Conservation (phyloP, 2,113 vertebrate species). For the Pomatostomus ruficeps region DNA sequence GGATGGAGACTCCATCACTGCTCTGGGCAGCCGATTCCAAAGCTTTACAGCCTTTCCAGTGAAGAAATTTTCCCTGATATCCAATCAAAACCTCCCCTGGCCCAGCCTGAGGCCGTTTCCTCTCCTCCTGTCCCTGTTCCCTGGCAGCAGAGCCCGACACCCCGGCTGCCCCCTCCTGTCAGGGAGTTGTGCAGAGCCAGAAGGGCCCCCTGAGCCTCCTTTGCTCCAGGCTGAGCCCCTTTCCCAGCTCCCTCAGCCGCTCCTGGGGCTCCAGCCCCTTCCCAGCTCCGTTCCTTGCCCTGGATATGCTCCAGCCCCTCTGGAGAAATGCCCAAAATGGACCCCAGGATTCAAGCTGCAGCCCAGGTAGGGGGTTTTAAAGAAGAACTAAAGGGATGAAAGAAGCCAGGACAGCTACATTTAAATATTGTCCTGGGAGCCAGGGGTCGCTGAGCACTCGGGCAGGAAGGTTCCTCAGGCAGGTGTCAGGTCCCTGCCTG, state of each 20-base stretch:
- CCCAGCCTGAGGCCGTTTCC: neutral
- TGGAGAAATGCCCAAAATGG: neutral
- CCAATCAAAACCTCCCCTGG: accelerated
- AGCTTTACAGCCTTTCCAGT: neutral
- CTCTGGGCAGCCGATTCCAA: neutral
- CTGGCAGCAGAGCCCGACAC: neutral
- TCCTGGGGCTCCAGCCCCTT: neutral
- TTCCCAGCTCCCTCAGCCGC: neutral
- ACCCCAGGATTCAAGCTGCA: neutral
- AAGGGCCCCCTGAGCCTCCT: neutral
- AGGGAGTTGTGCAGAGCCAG: neutral
- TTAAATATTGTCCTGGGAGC: neutral
- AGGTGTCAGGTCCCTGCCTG: neutral
- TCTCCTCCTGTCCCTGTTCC: neutral
- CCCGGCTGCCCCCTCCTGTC: neutral
- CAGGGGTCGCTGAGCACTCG: accelerated
- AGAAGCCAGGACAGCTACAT: neutral
- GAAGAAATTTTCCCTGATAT: neutral
- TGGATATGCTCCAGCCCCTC: neutral
- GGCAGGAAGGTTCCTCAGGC: neutral
- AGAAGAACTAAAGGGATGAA: neutral
- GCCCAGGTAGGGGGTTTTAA: neutral
- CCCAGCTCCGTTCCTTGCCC: neutral
- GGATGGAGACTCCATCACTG: neutral
- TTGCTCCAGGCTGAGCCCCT: neutral